A percentile compares a stretch with the other conserved stretches of the same genome.
phyloP scores from a whole-genome alignment of 2,797 vertebrate genomes.

The Echiichthys vipera region DNA sequence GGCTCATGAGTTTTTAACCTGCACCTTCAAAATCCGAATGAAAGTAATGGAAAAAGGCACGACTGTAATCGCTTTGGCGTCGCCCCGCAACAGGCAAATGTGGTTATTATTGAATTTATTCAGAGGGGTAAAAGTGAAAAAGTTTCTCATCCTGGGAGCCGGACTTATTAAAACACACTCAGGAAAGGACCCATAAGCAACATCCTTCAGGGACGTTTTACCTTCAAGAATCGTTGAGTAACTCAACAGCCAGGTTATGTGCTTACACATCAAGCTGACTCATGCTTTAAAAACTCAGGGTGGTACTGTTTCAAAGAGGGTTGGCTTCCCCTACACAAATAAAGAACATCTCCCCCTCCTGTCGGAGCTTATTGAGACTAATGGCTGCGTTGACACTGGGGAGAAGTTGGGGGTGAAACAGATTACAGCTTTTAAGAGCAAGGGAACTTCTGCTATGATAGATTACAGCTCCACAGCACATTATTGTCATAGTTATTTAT shows the following conservation, averaged over 20 bases:
- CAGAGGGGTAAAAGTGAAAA: slow-evolving; percentile 19
- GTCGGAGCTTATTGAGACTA: slow-evolving; percentile 76
- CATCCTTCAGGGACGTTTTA: slow-evolving; percentile 19
- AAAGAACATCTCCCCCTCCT: slow-evolving; percentile 55
- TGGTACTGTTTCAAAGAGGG: slow-evolving; percentile 29
- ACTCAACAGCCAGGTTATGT: not conserved
- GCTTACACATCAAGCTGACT: slow-evolving; percentile 46
- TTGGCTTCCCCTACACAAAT: slow-evolving; percentile 43
- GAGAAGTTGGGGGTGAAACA: slow-evolving; percentile 66
- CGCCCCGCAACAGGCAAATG: not conserved
- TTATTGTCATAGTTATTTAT: slow-evolving; percentile 73
- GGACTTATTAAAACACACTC: slow-evolving; percentile 38
- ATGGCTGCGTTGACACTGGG: slow-evolving; percentile 64
- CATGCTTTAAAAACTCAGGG: slow-evolving; percentile 45
- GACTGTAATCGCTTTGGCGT: slow-evolving; percentile 6
- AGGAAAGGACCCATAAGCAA: slow-evolving; percentile 6
- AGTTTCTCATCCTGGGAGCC: slow-evolving; percentile 1
- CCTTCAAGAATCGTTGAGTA: slow-evolving; percentile 14
- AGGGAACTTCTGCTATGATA: slow-evolving; percentile 62
- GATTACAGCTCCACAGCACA: slow-evolving; percentile 57
- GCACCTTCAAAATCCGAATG: slow-evolving; percentile 24
- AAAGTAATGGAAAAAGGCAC: slow-evolving; percentile 31
- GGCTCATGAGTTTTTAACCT: slow-evolving; percentile 40
- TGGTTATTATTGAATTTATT: slow-evolving; percentile 27
- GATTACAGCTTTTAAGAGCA: slow-evolving; percentile 67